Evolutionary conservation across 1,140 invertebrate genomes (phyloP).

Genomic region (Coenobita brevimanus): DNA sequence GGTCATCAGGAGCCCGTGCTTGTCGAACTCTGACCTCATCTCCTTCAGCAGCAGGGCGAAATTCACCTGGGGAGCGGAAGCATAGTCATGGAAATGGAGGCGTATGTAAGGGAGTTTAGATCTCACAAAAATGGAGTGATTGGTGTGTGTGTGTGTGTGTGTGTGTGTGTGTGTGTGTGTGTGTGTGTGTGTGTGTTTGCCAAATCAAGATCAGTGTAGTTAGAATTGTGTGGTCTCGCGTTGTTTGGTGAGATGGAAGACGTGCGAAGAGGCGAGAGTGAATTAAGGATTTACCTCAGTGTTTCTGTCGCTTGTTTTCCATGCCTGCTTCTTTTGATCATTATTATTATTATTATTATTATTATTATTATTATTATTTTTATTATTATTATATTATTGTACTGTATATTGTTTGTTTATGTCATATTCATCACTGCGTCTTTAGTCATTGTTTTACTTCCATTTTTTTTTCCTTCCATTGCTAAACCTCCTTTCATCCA

Average conservation of each 20-base stretch:
- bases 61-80: conserved; percentile 71
- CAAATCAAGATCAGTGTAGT: too few species aligned
- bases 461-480: neutral
- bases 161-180: neutral
- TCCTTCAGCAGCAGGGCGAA: conserved; percentile 75
- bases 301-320: too few species aligned
- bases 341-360: neutral
- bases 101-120: neutral
- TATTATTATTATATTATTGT: neutral
- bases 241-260: too few species aligned
- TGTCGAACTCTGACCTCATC: conserved; percentile 84
- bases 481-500: too few species aligned
- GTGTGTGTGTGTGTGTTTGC: too few species aligned
- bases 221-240: too few species aligned
- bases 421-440: too few species aligned
- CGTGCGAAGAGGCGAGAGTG: too few species aligned
- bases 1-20: conserved; percentile 87
- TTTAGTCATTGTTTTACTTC: neutral
- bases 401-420: too few species aligned
- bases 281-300: too few species aligned
- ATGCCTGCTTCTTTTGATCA: too few species aligned
- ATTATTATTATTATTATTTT: neutral
- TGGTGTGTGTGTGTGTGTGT: too few species aligned
- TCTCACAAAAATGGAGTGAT: neutral
- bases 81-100: neutral